These are phyloP conservation scores for Ianthella basta DNA, from an alignment of 37 sponge, comb jelly and placozoan genomes.

Conservation along the genomic window DNA sequence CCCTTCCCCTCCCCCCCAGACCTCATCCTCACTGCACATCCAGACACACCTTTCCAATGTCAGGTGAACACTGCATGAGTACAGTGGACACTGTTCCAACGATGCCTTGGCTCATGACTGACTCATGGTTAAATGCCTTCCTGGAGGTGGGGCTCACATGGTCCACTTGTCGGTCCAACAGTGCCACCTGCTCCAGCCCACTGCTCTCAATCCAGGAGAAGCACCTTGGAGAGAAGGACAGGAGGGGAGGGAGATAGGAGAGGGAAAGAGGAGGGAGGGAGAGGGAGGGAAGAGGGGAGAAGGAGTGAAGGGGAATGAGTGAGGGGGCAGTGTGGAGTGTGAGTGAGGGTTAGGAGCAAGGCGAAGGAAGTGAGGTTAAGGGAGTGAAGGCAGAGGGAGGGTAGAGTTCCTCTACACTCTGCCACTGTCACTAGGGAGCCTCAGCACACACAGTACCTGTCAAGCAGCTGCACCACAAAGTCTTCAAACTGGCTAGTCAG, in stretches of 20 bases:
- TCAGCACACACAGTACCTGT: no score
- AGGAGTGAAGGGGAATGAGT: neutral
- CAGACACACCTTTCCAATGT: constrained; percentile 60
- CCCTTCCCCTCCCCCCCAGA: neutral
- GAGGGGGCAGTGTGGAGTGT: neutral
- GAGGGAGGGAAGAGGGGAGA: no score
- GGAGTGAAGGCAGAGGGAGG: no score
- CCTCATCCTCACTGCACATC: neutral
- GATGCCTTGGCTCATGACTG: constrained; percentile 63
- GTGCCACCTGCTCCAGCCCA: constrained; percentile 46
- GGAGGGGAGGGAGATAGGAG: neutral
- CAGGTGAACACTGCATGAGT: constrained; percentile 71
- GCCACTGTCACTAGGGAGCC: no score
- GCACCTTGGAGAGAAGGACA: constrained; percentile 68
- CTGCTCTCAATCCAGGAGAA: constrained; percentile 76
- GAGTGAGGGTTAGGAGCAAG: neutral
- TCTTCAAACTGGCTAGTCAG: constrained; percentile 85
- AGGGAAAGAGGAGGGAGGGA: no score
- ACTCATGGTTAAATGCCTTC: constrained; percentile 55
- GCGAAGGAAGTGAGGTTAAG: no score
- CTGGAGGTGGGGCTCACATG: neutral
- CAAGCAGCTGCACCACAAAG: constrained; percentile 75
- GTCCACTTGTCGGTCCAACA: constrained; percentile 38
- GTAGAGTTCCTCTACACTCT: no score
- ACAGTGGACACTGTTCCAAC: constrained; percentile 40